Base-by-base conservation (phyloP, 35 echinoderm and acorn worm species). In the Chiridota heheva region DNA sequence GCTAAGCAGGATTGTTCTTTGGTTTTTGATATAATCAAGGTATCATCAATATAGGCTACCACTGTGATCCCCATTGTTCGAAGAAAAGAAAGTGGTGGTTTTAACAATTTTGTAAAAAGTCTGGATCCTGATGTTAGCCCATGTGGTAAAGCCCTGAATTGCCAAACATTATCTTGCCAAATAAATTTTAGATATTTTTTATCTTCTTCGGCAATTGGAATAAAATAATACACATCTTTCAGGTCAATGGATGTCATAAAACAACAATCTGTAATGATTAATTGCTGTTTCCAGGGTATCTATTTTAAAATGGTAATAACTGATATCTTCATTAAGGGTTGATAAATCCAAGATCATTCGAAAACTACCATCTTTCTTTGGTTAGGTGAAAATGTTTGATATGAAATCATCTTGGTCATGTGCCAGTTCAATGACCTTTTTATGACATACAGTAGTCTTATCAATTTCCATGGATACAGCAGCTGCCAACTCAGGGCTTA, bases 301-400 rank as follows among this genome's bases (percentile, higher is more conserved):
- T 5, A 65, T 51, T 40, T 63, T 80, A 2, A 80, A 24, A 71
- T 39, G 56, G 10, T 16, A 61, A 80, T 80, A 92, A 36, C 10
- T 38, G 33, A 35, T 37, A 55, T 30, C 64, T 29, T 40, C 64
- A 36, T 38, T 80, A 63, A 3, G 26, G 2, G 13, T 59, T 32
- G 37, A 59, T 64, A 30, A 80, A 63, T 89, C 81, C 1, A 95
- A 73, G 22, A 95, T 89, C 60, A 95, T 70, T 45, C 91, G n/a
- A 25, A 43, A 81, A 26, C 80, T 55, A n/a, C 86, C 86, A 84
- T 89, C 86, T 56, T 89, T 84, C 42, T 89, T 89, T 7, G 34
- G 30, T 28, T 81, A 24, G 46, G 81, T 89, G 43, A 95, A 80
- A 16, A 81, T 63, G 35, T 60, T 60, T 63, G 76, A 80, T 0